Evolutionary conservation across 2,113 vertebrate species (phyloP).

Genomic region (Mormyrus iriodes): DNA sequence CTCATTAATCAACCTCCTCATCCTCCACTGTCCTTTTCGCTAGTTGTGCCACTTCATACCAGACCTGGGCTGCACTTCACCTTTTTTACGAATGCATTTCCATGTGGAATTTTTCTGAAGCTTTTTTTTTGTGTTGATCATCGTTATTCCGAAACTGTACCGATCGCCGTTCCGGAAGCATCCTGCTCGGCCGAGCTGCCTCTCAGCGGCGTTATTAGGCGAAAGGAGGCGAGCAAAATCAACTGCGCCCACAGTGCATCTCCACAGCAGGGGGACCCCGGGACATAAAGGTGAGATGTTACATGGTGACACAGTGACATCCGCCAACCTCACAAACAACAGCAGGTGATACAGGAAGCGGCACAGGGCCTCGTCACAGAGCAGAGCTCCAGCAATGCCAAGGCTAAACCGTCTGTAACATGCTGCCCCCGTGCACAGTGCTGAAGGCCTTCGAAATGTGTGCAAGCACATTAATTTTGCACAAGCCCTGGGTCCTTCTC

Average conservation of each 20-base stretch:
- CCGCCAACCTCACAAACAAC: slow-evolving; percentile 14
- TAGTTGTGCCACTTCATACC: not conserved
- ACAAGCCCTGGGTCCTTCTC: not conserved
- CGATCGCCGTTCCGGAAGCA: not conserved
- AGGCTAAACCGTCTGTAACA: not conserved
- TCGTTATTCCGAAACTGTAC: not conserved
- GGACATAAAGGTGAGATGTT: not conserved
- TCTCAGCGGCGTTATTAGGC: not conserved
- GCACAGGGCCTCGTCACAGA: not conserved
- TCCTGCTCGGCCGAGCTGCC: not conserved
- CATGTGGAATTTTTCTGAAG: not conserved
- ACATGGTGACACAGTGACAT: not conserved
- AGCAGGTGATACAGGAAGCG: not conserved
- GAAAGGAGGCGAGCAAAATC: not conserved
- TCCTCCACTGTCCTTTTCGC: not conserved
- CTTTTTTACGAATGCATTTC: not conserved
- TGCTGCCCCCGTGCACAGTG: not conserved
- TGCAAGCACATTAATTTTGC: not conserved
- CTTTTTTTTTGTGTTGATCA: not conserved
- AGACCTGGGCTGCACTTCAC: not conserved
- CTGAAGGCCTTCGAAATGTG: not conserved
- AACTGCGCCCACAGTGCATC: not conserved
- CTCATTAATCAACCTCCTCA: not conserved
- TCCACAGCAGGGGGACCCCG: not conserved
- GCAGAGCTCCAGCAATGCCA: not conserved